Evolutionary conservation across 2,113 vertebrate species (phyloP).

Genomic region (Psephotus haematonotus): DNA sequence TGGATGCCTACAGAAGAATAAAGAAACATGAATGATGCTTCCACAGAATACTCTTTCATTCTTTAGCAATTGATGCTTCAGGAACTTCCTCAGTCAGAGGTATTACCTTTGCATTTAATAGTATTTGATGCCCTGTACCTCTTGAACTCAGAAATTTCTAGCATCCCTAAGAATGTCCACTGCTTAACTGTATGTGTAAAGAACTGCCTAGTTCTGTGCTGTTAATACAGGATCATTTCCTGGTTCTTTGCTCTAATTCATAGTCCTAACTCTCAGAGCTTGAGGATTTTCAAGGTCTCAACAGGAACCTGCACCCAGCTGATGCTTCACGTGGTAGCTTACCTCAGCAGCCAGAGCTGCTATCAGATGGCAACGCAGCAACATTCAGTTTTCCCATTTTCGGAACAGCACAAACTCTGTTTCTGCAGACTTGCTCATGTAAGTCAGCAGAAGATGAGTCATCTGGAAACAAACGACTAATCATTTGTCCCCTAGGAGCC

Average conservation of each 20-base stretch:
- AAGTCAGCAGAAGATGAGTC: slow-evolving; percentile 49
- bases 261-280: background rate
- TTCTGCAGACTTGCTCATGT: slow-evolving; percentile 5
- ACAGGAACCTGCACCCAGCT: background rate
- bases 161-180: background rate
- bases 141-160: background rate
- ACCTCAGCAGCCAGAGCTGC: background rate
- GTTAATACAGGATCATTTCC: background rate
- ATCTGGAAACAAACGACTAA: slow-evolving; percentile 30
- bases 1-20: background rate
- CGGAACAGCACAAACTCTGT: background rate
- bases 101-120: background rate
- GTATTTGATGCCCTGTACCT: background rate
- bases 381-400: background rate
- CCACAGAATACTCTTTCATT: background rate
- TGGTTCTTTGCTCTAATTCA: background rate
- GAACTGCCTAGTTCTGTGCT: background rate
- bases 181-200: background rate
- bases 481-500: slow-evolving; percentile 24
- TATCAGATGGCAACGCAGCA: background rate
- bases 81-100: background rate
- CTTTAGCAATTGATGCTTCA: background rate
- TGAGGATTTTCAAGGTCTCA: background rate
- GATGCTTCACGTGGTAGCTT: accelerated
- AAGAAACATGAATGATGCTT: background rate